These are phyloP conservation scores for Himalopsyche kuldschensis DNA, from an alignment of 2,888 invertebrate genomes.

Conservation along the genomic window DNA sequence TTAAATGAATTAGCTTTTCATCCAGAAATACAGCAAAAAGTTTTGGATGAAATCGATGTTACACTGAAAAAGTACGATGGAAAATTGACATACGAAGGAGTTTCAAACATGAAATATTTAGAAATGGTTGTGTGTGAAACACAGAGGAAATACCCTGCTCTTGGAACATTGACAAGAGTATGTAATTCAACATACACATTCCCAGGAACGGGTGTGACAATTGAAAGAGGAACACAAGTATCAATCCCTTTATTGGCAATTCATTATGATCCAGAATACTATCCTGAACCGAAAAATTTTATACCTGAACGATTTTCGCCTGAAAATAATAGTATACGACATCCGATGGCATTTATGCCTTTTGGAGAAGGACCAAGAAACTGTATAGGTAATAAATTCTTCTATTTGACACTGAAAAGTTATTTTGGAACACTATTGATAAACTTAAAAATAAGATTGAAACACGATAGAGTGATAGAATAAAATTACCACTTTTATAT, in stretches of 20 bases:
- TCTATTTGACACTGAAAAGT: too few species aligned
- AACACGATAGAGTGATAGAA: too few species aligned
- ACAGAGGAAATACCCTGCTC: conserved; percentile 52
- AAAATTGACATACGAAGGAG: conserved; percentile 47
- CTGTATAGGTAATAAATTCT: conserved; percentile 5
- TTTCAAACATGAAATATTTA: conserved; percentile 49
- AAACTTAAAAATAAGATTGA: too few species aligned
- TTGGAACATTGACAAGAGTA: conserved; percentile 47
- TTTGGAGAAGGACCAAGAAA: conserved; percentile 19
- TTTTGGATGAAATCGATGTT: conserved; percentile 45
- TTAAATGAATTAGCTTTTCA: conserved; percentile 48
- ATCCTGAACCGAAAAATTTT: conserved; percentile 14
- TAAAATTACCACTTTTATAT: too few species aligned
- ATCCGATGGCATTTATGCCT: conserved; percentile 15
- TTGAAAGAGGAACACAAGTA: conserved; percentile 47
- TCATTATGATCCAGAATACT: conserved; percentile 20
- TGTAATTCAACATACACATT: conserved; percentile 46
- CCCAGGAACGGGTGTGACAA: conserved; percentile 46
- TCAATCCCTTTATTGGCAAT: conserved; percentile 13
- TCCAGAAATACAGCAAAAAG: conserved; percentile 48
- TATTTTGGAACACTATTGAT: too few species aligned
- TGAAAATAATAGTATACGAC: background rate
- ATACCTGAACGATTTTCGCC: conserved; percentile 9
- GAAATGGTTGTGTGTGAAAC: conserved; percentile 52
- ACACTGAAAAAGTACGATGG: conserved; percentile 44